Evolutionary conservation across 2,888 invertebrate genomes (phyloP).

Genomic region (Pheosia tremula): DNA sequence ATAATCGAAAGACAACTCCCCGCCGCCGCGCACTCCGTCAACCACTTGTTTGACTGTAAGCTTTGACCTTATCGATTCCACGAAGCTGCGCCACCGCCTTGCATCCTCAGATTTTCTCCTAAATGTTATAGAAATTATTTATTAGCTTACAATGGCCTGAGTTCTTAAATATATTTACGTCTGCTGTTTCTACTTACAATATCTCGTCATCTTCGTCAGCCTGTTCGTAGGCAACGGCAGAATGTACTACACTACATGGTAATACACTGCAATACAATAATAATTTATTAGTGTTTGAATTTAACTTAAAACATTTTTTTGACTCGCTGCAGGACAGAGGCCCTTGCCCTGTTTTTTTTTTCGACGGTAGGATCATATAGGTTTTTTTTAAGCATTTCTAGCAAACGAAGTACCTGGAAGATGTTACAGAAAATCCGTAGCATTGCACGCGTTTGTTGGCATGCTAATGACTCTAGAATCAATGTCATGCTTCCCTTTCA

Average conservation of each 20-base stretch:
- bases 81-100: conserved; percentile 88
- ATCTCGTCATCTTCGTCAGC: conserved; percentile 63
- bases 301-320: too few relatives aligned
- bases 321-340: too few relatives aligned
- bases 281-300: too few relatives aligned
- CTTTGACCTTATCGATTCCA: conserved; percentile 91
- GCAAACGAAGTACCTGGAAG: too few relatives aligned
- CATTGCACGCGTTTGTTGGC: neutral
- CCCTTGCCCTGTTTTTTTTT: too few relatives aligned
- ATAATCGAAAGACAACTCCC: conserved; percentile 92
- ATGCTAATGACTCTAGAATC: neutral
- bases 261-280: conserved; percentile 75
- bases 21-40: conserved; percentile 90
- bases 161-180: neutral
- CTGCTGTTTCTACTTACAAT: conserved; percentile 58
- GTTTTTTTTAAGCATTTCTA: too few relatives aligned
- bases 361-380: too few relatives aligned
- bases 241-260: conserved; percentile 85
- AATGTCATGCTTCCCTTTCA: neutral
- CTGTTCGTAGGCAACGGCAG: conserved; percentile 62
- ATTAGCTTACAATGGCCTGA: too few relatives aligned
- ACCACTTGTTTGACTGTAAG: conserved; percentile 93
- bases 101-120: conserved; percentile 81
- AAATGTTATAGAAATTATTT: conserved; percentile 4
- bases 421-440: too few relatives aligned